Base-by-base conservation (phyloP, 2,797 vertebrate genomes). In the Schizopygopsis malacanthus region DNA sequence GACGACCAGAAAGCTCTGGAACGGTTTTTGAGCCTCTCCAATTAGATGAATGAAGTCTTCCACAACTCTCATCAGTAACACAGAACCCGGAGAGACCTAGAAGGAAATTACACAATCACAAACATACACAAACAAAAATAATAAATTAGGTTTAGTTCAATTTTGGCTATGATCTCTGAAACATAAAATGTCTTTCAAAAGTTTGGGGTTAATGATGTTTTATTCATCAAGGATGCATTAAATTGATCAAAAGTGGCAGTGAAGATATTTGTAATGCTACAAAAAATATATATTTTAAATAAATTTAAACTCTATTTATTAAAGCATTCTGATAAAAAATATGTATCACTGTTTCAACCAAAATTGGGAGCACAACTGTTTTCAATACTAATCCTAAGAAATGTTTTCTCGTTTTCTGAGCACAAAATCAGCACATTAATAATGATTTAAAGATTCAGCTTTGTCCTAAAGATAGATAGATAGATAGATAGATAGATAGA, bases 1-100 rank as follows among this genome's bases (percentile, higher is more conserved):
- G 92, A 99, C 97, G 8, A 98, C 96, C 71, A 99, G 95, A 81
- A 98, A 98, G 93, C 97, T 99, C 94, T 99, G 98, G 91, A 99
- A 99, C 72, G 98, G 97, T 89, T 99, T 99, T 91, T 99, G 97
- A 0, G 97, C 96, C 1, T 98, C 97, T 45, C 98, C 98, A 1
- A 99, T 96, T 91, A 99, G 95, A 91, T 99, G 98, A 91, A 99
- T 99, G 92, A 99, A 99, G 90, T 99, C 98, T 90, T 99, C 98
- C 88, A 99, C 95, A 39, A 98, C 97, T 89, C 96, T 96, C 96
- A 99, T 99, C 90, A 99, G 93, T 89, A 97, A 94, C 88, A 97
- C 95, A 1, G 98, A 97, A 87, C 97, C 98, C 0, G 98, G 98
- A 88, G 97, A 96, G 90, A 99, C 97, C 98, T 99, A 90, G 5